Conservation (phyloP, 2,888 invertebrate genomes). For the Arctia plantaginis region DNA sequence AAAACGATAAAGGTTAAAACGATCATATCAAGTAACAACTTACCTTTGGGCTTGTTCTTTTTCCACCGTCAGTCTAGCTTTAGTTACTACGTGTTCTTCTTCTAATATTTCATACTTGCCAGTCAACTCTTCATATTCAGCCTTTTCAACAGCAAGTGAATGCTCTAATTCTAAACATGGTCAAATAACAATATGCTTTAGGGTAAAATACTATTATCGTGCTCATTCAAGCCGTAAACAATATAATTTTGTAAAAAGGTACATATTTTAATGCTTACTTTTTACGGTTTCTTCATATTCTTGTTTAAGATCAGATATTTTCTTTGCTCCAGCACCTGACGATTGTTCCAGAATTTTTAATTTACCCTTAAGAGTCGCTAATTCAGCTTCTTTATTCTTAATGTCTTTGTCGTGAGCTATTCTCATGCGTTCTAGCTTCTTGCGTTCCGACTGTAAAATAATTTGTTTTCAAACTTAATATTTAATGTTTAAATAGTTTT, state of each 20-base stretch:
- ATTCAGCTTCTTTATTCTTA: conserved; percentile 91
- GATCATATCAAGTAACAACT: conserved; percentile 7
- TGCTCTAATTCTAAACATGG: conserved; percentile 88
- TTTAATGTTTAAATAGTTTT: not conserved
- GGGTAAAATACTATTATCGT: not conserved
- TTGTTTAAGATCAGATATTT: conserved; percentile 89
- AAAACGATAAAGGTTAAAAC: not conserved
- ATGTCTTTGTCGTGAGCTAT: conserved; percentile 90
- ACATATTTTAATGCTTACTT: conserved; percentile 82
- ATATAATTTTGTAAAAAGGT: not conserved
- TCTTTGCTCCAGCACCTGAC: conserved; percentile 88
- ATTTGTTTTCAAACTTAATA: not conserved
- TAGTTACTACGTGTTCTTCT: conserved; percentile 94
- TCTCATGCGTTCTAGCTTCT: conserved; percentile 89
- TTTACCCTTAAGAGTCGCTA: conserved; percentile 92
- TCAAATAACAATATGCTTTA: conserved; percentile 40
- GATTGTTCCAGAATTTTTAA: conserved; percentile 88
- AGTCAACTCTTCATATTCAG: conserved; percentile 92
- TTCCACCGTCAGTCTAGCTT: conserved; percentile 92
- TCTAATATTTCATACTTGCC: conserved; percentile 93
- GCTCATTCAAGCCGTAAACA: not conserved
- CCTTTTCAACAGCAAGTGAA: conserved; percentile 88
- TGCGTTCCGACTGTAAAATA: conserved; percentile 86
- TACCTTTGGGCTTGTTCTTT: conserved; percentile 92
- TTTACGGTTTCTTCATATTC: conserved; percentile 89